Percentiles rank a stretch among this genome's conserved stretches.
These are phyloP conservation scores for Spilogale gracilis DNA, from an alignment of 2,113 vertebrate species.

Conservation along the genomic window DNA sequence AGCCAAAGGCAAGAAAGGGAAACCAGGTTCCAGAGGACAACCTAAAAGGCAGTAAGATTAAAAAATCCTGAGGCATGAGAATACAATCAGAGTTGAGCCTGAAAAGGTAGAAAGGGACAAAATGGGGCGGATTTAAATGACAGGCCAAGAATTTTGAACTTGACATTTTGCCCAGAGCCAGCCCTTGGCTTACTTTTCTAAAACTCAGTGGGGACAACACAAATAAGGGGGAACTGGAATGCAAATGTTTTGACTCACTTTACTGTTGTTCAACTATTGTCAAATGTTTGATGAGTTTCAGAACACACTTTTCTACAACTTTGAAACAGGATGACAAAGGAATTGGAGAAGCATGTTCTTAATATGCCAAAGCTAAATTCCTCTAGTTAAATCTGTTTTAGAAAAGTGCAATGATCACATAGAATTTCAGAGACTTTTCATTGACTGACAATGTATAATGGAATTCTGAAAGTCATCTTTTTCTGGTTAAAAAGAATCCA, in stretches of 20 bases:
- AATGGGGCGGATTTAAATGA: neutral
- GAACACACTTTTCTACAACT: neutral
- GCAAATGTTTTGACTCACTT: neutral
- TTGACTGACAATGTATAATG: neutral
- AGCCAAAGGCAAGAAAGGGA: conserved; percentile 19
- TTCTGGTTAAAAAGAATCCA: neutral
- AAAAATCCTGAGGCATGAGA: neutral
- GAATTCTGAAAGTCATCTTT: conserved; percentile 38
- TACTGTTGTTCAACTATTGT: neutral
- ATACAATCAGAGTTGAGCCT: neutral
- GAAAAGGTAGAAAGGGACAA: neutral
- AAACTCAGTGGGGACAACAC: neutral
- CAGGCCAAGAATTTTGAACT: neutral
- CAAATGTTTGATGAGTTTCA: neutral
- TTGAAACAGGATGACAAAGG: neutral
- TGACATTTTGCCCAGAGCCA: conserved; percentile 49
- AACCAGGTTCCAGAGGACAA: neutral
- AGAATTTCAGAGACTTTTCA: neutral
- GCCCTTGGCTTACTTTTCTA: neutral
- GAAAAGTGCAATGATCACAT: neutral
- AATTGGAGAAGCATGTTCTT: neutral
- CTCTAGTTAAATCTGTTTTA: neutral
- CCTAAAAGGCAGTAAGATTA: neutral
- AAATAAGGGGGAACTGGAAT: neutral
- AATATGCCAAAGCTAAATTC: neutral